Evolutionary conservation across 2,113 vertebrate genomes (phyloP).

Genomic region (Diadophis punctatus): DNA sequence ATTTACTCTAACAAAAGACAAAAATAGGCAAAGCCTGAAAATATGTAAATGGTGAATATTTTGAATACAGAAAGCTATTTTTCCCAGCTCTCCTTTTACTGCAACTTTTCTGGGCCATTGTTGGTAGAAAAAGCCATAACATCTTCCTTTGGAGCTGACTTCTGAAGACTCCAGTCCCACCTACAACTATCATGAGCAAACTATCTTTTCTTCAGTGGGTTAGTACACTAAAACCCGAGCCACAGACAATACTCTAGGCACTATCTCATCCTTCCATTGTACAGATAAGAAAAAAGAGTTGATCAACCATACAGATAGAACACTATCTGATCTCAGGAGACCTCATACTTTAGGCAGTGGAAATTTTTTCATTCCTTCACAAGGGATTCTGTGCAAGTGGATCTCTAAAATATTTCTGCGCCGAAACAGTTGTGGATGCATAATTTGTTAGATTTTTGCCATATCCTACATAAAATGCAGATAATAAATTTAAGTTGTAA

Average conservation of each 20-base stretch:
- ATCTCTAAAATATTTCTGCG: background rate
- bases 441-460: background rate
- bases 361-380: background rate
- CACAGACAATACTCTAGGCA: background rate
- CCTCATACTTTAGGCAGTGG: background rate
- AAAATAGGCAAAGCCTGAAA: background rate
- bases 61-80: background rate
- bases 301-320: background rate
- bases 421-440: background rate
- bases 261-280: background rate
- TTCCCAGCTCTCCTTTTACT: background rate
- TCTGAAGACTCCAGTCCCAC: background rate
- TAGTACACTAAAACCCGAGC: background rate
- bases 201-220: background rate
- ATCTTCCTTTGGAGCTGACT: background rate
- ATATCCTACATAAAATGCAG: background rate
- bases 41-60: background rate
- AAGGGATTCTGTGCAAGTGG: background rate
- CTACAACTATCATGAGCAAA: background rate
- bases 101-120: background rate
- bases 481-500: background rate
- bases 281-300: too few species aligned
- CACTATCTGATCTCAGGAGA: background rate
- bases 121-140: background rate
- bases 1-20: slow-evolving; percentile 78